These are phyloP conservation scores for Dasypogon diadema DNA, from an alignment of 2,888 invertebrate species.

Conservation along the genomic window DNA sequence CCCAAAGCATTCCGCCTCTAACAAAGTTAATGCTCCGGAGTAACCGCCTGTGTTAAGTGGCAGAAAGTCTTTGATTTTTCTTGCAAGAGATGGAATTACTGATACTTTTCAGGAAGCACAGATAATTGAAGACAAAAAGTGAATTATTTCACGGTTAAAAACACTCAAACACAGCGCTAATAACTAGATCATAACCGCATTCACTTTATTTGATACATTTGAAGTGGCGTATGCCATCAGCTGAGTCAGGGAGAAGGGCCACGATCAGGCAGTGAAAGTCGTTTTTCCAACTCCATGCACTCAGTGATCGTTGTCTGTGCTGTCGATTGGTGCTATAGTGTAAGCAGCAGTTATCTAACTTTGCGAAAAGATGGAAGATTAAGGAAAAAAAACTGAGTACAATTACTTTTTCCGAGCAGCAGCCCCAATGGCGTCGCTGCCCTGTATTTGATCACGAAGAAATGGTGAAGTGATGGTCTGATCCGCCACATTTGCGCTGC, in stretches of 20 bases:
- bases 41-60: conserved; percentile 1
- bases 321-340: conserved; percentile 6
- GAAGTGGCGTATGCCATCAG: conserved; percentile 24
- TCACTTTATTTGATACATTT: conserved; percentile 41
- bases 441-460: conserved; percentile 11
- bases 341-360: conserved; percentile 44
- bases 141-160: conserved; percentile 42
- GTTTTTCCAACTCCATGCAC: conserved; percentile 50
- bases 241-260: conserved; percentile 43
- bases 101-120: conserved; percentile 15
- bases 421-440: not conserved
- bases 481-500: conserved; percentile 33
- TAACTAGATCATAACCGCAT: conserved; percentile 44
- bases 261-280: conserved; percentile 53
- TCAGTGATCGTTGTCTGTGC: conserved; percentile 22
- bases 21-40: not conserved
- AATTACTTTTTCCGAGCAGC: conserved; percentile 39
- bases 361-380: conserved; percentile 30
- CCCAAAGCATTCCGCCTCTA: not conserved
- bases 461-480: conserved; percentile 45
- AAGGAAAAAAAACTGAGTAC: conserved; percentile 42
- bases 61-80: conserved; percentile 7
- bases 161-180: conserved; percentile 18
- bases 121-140: conserved; percentile 33
- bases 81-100: not conserved